Base-by-base conservation (phyloP, 2,888 invertebrate species). In the Rhorus exstirpatorius region DNA sequence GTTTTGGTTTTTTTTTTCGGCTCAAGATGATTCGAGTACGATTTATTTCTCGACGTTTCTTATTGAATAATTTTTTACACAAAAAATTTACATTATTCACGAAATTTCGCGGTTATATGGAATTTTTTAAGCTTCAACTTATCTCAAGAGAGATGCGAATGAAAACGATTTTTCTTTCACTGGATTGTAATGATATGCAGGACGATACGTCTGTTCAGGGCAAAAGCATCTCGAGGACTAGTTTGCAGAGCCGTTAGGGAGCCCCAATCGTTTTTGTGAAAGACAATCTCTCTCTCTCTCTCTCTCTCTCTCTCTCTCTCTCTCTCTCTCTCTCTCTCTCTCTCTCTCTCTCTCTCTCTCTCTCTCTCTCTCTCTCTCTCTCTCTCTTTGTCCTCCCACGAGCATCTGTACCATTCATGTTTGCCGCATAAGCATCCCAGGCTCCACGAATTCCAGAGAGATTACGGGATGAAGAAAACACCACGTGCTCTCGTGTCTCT, bases 181-280 rank as follows among this genome's bases (percentile, higher is more conserved):
- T 41, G 31, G 31, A 0, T 41, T 44, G 19, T 38, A 71, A 67
- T 63, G 61, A 35, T 60, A 75, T 60, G 68, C 58, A 53, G 71
- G 71, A 51, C 71, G 44, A 70, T 21, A 76, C 65, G 70, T 79
- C 65, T 53, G 63, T 51, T 71, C 70, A 21, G 71, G 51, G 65
- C 82, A 60, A 79, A 82, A 71, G 75, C 79, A 35, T 65, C 65
- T 61, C 51, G 65, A 75, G 70, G 75, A 82, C 82, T 82, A 82
- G 67, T 74, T 58, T 31, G 65, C 19, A 58, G 10, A 65, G 70
- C 79, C 60, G 58, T 67, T 63, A 41, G 68, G 61, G 71, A 82
- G 75, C 31, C 49, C 24, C 55, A 24, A 58, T 44, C 65, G 60
- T 79, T 71, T 79, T 75, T 79, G 70, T 63, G 75, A 79, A 71